A percentile compares a stretch with the other conserved stretches of the same genome.
Conservation (phyloP, 2,797 vertebrate genomes). For the Syngnathus acus region DNA sequence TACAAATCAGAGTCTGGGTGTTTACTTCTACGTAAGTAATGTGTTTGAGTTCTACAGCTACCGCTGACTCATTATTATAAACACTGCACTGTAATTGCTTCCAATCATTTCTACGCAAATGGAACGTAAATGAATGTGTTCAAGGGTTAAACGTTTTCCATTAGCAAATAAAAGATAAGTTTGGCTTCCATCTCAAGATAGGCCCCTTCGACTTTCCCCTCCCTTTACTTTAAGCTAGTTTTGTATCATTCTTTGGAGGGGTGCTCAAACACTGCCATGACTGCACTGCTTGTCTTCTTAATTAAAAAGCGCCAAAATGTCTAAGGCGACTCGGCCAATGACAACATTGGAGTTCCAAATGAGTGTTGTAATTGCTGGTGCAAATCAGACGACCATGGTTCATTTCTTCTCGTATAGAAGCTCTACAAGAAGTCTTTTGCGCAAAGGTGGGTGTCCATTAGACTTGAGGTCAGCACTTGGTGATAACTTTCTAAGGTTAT, state of each 20-base stretch:
- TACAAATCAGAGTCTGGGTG: too few species aligned
- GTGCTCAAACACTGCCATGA: background rate
- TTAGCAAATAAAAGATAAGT: background rate
- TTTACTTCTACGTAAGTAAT: background rate
- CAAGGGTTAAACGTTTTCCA: background rate
- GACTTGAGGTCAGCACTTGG: background rate
- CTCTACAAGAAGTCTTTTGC: background rate
- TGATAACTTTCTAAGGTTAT: background rate
- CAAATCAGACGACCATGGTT: background rate
- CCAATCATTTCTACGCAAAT: background rate
- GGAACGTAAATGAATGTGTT: background rate
- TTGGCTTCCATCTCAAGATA: background rate
- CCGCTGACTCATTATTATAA: background rate
- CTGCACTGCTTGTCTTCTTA: background rate
- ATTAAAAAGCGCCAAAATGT: background rate
- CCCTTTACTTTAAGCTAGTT: background rate
- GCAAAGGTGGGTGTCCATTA: background rate
- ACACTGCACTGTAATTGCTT: background rate
- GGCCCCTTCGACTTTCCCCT: background rate
- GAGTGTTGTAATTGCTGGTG: background rate
- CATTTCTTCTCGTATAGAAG: background rate
- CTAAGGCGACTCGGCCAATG: background rate
- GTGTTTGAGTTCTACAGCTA: background rate
- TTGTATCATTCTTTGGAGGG: background rate
- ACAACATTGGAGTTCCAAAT: background rate